Evolutionary conservation across 2,113 vertebrate species (phyloP).

Genomic region (Daphoenositta chrysoptera): DNA sequence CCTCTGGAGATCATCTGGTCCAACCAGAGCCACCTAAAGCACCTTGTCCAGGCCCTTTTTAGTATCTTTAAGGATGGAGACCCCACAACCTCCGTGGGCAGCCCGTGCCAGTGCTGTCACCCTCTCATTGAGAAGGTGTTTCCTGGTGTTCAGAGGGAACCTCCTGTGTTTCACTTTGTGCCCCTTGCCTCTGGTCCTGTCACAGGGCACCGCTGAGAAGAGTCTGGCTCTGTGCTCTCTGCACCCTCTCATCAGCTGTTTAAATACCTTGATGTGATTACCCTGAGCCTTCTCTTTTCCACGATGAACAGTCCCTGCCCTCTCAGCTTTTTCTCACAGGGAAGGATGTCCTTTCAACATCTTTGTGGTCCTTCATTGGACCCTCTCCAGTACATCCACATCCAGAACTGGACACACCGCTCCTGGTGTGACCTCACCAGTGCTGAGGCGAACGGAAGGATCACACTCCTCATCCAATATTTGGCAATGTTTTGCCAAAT

Average conservation of each 20-base stretch:
- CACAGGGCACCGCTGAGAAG: no score
- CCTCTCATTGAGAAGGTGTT: neutral
- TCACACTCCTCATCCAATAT: neutral
- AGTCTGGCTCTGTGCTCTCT: neutral
- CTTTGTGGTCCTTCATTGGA: neutral
- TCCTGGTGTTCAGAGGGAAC: neutral
- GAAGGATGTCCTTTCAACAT: neutral
- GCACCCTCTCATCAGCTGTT: neutral
- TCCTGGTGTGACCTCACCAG: neutral
- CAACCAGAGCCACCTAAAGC: neutral
- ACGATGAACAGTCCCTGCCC: no score
- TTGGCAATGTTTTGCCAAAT: neutral
- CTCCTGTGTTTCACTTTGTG: neutral
- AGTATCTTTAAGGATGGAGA: neutral
- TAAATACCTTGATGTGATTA: neutral
- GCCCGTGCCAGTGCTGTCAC: neutral
- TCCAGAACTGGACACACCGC: neutral
- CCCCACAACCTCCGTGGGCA: accelerated
- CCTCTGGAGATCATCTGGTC: neutral
- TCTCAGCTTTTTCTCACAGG: neutral
- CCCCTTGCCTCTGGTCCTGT: neutral
- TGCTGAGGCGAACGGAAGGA: neutral
- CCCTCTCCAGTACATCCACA: neutral
- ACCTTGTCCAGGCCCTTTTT: neutral
- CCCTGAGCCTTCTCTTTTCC: neutral